A percentile compares a stretch with the other conserved stretches of the same genome.
Conservation (phyloP, 1,140 invertebrate species). For the Papilio machaon region DNA sequence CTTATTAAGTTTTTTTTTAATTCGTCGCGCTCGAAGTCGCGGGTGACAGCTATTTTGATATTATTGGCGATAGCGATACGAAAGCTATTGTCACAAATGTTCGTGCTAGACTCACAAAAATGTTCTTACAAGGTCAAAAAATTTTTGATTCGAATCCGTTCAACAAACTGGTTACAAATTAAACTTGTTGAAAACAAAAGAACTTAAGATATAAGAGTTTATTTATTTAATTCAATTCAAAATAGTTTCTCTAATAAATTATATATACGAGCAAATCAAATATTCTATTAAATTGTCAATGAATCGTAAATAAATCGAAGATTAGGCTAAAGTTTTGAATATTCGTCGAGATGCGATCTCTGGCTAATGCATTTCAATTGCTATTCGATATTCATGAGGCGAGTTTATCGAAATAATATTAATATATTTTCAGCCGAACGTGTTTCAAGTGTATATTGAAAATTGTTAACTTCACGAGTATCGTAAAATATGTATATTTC, state of each 20-base stretch:
- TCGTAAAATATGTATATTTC: no score
- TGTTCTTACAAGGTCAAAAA: no score
- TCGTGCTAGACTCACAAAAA: no score
- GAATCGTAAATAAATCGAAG: conserved; percentile 55
- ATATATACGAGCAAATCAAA: neutral
- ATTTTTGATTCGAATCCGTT: no score
- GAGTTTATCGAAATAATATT: conserved; percentile 45
- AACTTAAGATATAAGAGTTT: no score
- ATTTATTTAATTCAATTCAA: neutral
- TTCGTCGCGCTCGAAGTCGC: no score
- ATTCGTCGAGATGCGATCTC: conserved; percentile 44
- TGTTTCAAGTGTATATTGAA: neutral
- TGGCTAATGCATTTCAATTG: conserved; percentile 60
- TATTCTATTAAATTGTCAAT: neutral
- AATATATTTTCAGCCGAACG: conserved; percentile 48
- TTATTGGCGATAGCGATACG: no score
- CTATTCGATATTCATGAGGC: conserved; percentile 63
- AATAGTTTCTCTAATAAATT: neutral
- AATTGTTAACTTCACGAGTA: neutral
- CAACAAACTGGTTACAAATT: no score
- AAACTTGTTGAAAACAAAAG: no score
- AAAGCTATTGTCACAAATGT: no score
- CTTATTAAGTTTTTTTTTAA: no score
- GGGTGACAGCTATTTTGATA: no score
- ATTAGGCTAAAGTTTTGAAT: conserved; percentile 49